These are phyloP conservation scores for Wiebesia pumilae DNA, from an alignment of 1,140 invertebrate species.

Conservation along the genomic window DNA sequence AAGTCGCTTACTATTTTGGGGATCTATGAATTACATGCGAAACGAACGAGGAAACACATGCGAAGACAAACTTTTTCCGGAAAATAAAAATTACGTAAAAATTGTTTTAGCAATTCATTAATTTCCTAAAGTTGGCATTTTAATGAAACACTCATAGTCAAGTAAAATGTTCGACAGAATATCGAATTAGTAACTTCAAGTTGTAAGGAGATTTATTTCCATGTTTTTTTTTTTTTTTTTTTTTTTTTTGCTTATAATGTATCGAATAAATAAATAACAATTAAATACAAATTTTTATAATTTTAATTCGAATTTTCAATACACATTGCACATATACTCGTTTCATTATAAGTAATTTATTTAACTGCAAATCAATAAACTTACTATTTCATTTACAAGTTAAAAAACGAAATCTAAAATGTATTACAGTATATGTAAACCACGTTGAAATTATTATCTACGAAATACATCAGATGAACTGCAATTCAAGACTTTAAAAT, in stretches of 20 bases:
- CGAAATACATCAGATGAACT: neutral
- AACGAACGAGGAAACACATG: neutral
- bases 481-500: neutral
- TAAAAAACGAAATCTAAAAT: slow-evolving; percentile 11
- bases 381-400: neutral
- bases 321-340: neutral
- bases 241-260: neutral
- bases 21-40: neutral
- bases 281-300: neutral
- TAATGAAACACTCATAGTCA: no score
- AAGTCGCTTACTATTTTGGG: neutral
- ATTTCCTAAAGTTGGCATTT: neutral
- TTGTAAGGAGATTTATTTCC: no score
- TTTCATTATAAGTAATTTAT: neutral
- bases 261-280: neutral
- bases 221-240: no score
- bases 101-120: neutral
- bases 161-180: no score
- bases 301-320: neutral
- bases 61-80: neutral
- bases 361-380: neutral
- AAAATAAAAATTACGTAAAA: neutral
- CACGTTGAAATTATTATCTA: slow-evolving; percentile 29
- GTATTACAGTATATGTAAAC: slow-evolving; percentile 3
- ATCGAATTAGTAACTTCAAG: no score